Evolutionary conservation across 2,888 invertebrate species (phyloP).

Genomic region (Metopia argyrocephala): DNA sequence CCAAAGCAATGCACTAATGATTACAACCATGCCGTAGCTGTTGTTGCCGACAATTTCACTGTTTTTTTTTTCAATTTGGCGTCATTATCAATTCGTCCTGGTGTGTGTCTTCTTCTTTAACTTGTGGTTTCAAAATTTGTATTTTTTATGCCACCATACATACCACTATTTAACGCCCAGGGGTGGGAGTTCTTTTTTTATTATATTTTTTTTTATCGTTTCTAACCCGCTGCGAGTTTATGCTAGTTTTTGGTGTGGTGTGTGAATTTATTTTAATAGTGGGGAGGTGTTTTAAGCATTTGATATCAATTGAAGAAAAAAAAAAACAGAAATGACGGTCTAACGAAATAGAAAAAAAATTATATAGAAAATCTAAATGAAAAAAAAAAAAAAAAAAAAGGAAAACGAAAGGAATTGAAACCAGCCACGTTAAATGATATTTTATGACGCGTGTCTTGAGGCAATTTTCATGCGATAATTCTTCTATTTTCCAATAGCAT

Average conservation of each 20-base stretch:
- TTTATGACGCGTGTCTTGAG: slow-evolving; percentile 60
- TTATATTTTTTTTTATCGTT: slow-evolving; percentile 47
- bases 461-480: slow-evolving; percentile 50
- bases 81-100: slow-evolving; percentile 60
- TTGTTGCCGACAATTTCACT: not conserved
- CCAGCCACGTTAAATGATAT: slow-evolving; percentile 47
- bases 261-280: slow-evolving; percentile 28
- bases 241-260: not conserved
- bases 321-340: not conserved
- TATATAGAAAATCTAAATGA: slow-evolving; percentile 16
- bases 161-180: slow-evolving; percentile 17
- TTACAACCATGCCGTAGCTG: not conserved
- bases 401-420: not conserved
- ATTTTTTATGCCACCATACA: slow-evolving; percentile 29
- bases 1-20: not conserved
- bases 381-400: not conserved
- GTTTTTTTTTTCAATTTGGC: slow-evolving; percentile 34
- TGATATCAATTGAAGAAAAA: not conserved
- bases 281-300: slow-evolving; percentile 35
- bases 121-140: slow-evolving; percentile 52
- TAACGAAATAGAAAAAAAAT: slow-evolving; percentile 25
- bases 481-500: not conserved
- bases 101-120: slow-evolving; percentile 32
- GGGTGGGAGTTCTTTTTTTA: slow-evolving; percentile 46
- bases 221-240: slow-evolving; percentile 49